Conservation (phyloP, 2,888 invertebrate species). For the Eumacrocentrus americanus region DNA sequence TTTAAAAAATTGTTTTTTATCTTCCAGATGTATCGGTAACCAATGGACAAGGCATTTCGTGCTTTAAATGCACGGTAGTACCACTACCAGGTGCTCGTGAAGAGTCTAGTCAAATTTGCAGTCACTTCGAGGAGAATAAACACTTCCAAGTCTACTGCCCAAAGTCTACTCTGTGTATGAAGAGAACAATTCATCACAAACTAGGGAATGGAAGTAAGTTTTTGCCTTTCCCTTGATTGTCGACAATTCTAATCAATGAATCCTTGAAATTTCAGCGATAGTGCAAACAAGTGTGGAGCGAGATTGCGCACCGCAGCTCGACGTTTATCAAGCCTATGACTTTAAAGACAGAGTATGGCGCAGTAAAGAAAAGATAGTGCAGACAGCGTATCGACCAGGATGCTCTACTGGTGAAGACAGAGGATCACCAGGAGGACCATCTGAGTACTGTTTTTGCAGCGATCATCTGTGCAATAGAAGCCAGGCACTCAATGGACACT, state of each 20-base stretch:
- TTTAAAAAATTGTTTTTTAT: not conserved
- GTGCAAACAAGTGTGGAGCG: constrained; percentile 67
- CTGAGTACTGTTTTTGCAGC: constrained; percentile 79
- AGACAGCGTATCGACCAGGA: constrained; percentile 73
- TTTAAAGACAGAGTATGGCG: constrained; percentile 68
- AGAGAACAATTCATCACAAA: constrained; percentile 65
- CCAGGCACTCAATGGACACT: not conserved
- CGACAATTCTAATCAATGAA: constrained; percentile 16
- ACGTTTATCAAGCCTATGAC: constrained; percentile 68
- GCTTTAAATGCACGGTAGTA: constrained; percentile 77
- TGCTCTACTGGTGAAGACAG: constrained; percentile 71
- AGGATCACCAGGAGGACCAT: constrained; percentile 67
- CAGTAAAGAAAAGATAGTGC: constrained; percentile 69
- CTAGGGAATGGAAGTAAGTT: constrained; percentile 72
- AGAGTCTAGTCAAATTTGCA: constrained; percentile 72
- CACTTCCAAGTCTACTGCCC: constrained; percentile 78
- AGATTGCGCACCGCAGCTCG: constrained; percentile 78
- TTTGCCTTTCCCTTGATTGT: not conserved
- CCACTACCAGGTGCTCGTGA: constrained; percentile 66
- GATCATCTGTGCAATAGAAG: constrained; percentile 74
- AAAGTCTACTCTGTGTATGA: constrained; percentile 84
- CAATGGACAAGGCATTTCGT: constrained; percentile 65
- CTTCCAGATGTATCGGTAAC: constrained; percentile 54
- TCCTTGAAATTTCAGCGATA: constrained; percentile 63
- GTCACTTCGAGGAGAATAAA: constrained; percentile 75